phyloP scores from a whole-genome alignment of 1,140 invertebrate genomes.

The Eupeodes corollae region DNA sequence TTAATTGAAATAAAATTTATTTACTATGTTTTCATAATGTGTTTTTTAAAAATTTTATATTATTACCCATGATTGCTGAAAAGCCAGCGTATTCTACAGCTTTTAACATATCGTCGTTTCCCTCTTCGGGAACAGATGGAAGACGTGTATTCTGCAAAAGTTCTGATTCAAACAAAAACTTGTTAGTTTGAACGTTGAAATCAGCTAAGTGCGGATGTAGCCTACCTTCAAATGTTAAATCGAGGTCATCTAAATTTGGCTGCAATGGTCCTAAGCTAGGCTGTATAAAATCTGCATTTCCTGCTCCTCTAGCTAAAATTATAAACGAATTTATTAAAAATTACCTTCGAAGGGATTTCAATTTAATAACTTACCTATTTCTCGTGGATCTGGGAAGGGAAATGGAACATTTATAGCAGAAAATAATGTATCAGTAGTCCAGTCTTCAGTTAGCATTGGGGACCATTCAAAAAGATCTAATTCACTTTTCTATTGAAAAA shows the following conservation, averaged over 20 bases:
- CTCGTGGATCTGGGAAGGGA: slow-evolving; percentile 90
- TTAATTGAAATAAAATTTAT: not conserved
- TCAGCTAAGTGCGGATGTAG: slow-evolving; percentile 1
- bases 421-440: slow-evolving; percentile 72
- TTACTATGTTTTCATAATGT: not conserved
- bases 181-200: not conserved
- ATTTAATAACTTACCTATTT: slow-evolving; percentile 62
- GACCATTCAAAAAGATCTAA: slow-evolving; percentile 69
- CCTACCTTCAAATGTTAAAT: slow-evolving; percentile 66
- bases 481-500: slow-evolving; percentile 52
- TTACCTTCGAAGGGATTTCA: not conserved
- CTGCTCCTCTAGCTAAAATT: slow-evolving; percentile 50
- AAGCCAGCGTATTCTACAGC: slow-evolving; percentile 28
- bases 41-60: not conserved
- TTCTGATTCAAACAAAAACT: slow-evolving; percentile 12
- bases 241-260: slow-evolving; percentile 94
- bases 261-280: slow-evolving; percentile 92
- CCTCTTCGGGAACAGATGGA: slow-evolving; percentile 45
- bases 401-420: slow-evolving; percentile 83
- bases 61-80: slow-evolving; percentile 16
- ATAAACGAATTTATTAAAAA: not conserved
- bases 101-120: slow-evolving; percentile 33
- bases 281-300: slow-evolving; percentile 92
- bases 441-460: slow-evolving; percentile 59
- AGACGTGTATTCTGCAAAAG: slow-evolving; percentile 34